These are phyloP conservation scores for Physocephala rufipes DNA, from an alignment of 2,888 invertebrate genomes.

Conservation along the genomic window DNA sequence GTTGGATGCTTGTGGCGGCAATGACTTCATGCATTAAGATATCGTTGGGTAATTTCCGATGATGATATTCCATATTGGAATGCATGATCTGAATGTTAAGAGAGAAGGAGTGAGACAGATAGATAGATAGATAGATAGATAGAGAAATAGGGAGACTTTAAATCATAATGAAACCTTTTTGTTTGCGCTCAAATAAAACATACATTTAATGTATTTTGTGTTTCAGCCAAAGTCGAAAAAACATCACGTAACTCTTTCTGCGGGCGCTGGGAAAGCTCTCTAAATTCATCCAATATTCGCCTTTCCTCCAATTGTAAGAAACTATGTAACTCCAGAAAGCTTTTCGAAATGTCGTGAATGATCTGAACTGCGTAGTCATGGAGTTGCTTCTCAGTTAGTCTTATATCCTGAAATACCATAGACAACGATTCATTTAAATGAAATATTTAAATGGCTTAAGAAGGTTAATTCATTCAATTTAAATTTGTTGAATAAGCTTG, in stretches of 20 bases:
- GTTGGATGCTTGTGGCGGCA: conserved; percentile 42
- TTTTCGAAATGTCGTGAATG: conserved; percentile 52
- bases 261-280: conserved; percentile 49
- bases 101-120: neutral
- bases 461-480: no score
- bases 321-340: conserved; percentile 58
- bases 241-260: conserved; percentile 54
- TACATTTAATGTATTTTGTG: conserved; percentile 53
- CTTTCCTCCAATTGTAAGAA: conserved; percentile 58
- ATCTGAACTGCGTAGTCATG: conserved; percentile 54
- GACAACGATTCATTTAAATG: neutral
- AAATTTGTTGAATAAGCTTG: no score
- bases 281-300: conserved; percentile 51
- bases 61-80: conserved; percentile 41
- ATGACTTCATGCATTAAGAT: conserved; percentile 51
- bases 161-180: neutral
- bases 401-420: conserved; percentile 53
- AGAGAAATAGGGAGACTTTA: neutral
- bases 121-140: neutral
- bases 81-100: conserved; percentile 50
- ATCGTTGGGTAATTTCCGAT: conserved; percentile 45
- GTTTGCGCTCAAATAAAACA: conserved; percentile 30
- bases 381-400: conserved; percentile 52
- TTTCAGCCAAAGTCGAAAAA: conserved; percentile 49
- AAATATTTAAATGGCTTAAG: no score